Percentiles rank a stretch among this genome's conserved stretches.
Evolutionary conservation across 2,888 invertebrate species (phyloP).

Genomic region (Melipona beecheii): DNA sequence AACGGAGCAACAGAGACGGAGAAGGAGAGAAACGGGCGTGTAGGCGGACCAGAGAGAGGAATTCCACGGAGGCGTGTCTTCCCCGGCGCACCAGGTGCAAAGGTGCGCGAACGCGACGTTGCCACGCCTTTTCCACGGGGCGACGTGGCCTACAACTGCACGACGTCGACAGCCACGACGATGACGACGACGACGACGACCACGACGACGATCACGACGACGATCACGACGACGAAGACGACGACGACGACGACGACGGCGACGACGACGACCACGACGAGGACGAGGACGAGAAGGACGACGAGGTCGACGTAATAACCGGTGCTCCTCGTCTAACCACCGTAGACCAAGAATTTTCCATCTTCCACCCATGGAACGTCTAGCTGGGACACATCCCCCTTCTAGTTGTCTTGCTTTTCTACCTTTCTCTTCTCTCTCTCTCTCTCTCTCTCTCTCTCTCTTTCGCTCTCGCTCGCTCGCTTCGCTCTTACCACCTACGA

Average conservation of each 20-base stretch:
- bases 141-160: constrained; percentile 65
- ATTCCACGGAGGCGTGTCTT: constrained; percentile 83
- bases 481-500: constrained; percentile 35
- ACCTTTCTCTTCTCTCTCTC: constrained; percentile 17
- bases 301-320: constrained; percentile 72
- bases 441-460: constrained; percentile 4
- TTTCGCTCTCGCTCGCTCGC: not conserved
- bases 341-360: constrained; percentile 54
- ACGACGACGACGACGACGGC: constrained; percentile 57
- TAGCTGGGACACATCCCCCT: constrained; percentile 62
- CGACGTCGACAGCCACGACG: constrained; percentile 65
- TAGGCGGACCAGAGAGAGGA: constrained; percentile 80
- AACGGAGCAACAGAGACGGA: constrained; percentile 56
- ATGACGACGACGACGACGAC: constrained; percentile 58
- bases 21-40: constrained; percentile 70
- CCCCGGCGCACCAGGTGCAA: constrained; percentile 82
- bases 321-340: constrained; percentile 59
- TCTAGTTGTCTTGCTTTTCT: constrained; percentile 38
- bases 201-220: constrained; percentile 52
- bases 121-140: constrained; percentile 81
- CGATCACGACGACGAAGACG: constrained; percentile 63
- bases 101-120: constrained; percentile 81
- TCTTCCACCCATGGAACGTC: constrained; percentile 53
- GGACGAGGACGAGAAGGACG: constrained; percentile 39
- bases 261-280: constrained; percentile 52